These are phyloP conservation scores for Pangasius macronema DNA, from an alignment of 2,797 vertebrate species.

Conservation along the genomic window DNA sequence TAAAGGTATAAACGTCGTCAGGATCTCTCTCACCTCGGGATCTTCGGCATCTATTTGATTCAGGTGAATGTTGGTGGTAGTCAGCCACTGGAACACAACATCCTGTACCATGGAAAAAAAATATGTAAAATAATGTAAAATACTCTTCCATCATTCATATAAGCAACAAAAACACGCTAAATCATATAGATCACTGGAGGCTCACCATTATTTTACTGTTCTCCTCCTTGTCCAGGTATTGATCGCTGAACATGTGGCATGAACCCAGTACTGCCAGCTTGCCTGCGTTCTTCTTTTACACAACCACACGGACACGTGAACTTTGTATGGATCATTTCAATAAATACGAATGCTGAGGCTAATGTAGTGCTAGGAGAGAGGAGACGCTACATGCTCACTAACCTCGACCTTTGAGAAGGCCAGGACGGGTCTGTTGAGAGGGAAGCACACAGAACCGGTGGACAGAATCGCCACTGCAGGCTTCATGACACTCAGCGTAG, in stretches of 20 bases:
- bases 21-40: conserved; percentile 81
- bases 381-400: conserved; percentile 37
- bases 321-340: neutral
- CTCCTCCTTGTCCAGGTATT: conserved; percentile 97
- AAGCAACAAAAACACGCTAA: neutral
- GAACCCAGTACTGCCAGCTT: conserved; percentile 93
- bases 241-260: conserved; percentile 96
- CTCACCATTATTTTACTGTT: conserved; percentile 94
- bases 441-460: conserved; percentile 93
- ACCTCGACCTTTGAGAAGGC: conserved; percentile 91
- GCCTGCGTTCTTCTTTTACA: conserved; percentile 77
- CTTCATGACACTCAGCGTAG: conserved; percentile 91
- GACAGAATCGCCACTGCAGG: conserved; percentile 90
- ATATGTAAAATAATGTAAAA: neutral
- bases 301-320: conserved; percentile 40
- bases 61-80: conserved; percentile 84
- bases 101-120: conserved; percentile 74
- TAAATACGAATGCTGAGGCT: neutral
- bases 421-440: conserved; percentile 90
- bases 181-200: neutral
- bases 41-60: conserved; percentile 95
- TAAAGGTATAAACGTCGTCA: neutral
- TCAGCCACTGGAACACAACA: conserved; percentile 95
- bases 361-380: neutral
- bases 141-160: neutral